Conservation (phyloP, 2,888 invertebrate species). For the Sclerodermus sp. region DNA sequence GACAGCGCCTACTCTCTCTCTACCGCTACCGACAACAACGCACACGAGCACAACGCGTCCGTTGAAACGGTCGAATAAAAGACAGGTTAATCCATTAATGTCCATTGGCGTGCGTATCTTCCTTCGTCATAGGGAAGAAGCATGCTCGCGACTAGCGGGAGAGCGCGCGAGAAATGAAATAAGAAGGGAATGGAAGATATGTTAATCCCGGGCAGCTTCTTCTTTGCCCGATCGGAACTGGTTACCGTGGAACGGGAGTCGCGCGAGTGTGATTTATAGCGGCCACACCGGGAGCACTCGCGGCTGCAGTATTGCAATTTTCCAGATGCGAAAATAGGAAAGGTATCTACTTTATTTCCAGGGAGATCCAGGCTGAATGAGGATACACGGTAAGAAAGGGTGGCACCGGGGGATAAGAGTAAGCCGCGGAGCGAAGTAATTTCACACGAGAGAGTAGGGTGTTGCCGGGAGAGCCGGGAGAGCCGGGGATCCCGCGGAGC, state of each 20-base stretch:
- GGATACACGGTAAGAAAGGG: constrained; percentile 51
- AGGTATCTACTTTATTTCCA: constrained; percentile 55
- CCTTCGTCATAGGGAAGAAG: too few species aligned
- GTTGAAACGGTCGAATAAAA: too few species aligned
- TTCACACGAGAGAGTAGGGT: constrained; percentile 52
- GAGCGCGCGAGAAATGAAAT: not conserved
- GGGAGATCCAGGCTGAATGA: constrained; percentile 49
- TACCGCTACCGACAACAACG: too few species aligned
- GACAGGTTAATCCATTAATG: too few species aligned
- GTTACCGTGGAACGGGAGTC: not conserved
- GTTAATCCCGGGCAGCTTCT: too few species aligned
- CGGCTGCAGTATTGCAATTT: constrained; percentile 48
- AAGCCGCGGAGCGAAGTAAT: constrained; percentile 57
- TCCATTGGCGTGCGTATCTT: too few species aligned
- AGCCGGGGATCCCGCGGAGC: constrained; percentile 25
- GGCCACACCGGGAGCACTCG: constrained; percentile 10
- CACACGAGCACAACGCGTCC: too few species aligned
- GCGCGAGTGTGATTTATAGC: constrained; percentile 24
- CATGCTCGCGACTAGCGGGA: too few species aligned
- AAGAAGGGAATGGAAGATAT: not conserved
- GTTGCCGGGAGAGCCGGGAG: constrained; percentile 20
- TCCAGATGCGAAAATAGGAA: constrained; percentile 54
- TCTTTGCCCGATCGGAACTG: not conserved
- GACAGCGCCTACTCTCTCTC: too few species aligned
- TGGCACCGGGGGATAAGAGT: constrained; percentile 47